Evolutionary conservation across 2,888 invertebrate species (phyloP), one percentile per base, ranked within the genome.

Genomic region (Quadroppia sp.): DNA sequence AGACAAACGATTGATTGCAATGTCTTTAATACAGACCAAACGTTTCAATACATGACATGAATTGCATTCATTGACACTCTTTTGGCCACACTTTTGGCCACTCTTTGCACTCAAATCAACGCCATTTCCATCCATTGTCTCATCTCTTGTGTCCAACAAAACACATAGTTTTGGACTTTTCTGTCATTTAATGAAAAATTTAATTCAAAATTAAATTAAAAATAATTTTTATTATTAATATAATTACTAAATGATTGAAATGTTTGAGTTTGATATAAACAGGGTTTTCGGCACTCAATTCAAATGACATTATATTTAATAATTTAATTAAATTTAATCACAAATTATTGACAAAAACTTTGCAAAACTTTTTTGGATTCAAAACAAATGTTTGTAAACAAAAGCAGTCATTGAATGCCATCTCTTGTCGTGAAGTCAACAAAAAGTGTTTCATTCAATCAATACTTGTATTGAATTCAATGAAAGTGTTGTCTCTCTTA

Each of bases 21-120:
- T 40, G 64, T 73, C 73, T 28, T 69, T 48, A 11, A 67, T n/a
- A 23, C 15, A 20, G 11, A 73, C 42, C 67, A 73, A 28, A 30
- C 67, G 30, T 36, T 67, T 40, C 67, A 73, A 30, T 15, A 69
- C 40, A 25, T 73, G 36, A 61, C 73, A 73, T 23, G 72, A 72
- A 53, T 30, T 72, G 64, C 72, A 72, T 15, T n/a, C 48, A n/a
- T 15, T 48, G 48, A 11, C 48, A 4, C 17, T 25, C 20, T 23
- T 7, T 56, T 56, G n/a, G n/a, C n/a, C n/a, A n/a, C n/a, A n/a
- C n/a, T n/a, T n/a, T n/a, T n/a, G n/a, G n/a, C n/a, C n/a, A n/a
- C n/a, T n/a, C n/a, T n/a, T n/a, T n/a, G n/a, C n/a, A n/a, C n/a
- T n/a, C n/a, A n/a, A n/a, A n/a, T n/a, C n/a, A 20, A 6, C 25